Evolutionary conservation across 2,797 vertebrate species (phyloP).

Genomic region (Microctenopoma steveboyesi): DNA sequence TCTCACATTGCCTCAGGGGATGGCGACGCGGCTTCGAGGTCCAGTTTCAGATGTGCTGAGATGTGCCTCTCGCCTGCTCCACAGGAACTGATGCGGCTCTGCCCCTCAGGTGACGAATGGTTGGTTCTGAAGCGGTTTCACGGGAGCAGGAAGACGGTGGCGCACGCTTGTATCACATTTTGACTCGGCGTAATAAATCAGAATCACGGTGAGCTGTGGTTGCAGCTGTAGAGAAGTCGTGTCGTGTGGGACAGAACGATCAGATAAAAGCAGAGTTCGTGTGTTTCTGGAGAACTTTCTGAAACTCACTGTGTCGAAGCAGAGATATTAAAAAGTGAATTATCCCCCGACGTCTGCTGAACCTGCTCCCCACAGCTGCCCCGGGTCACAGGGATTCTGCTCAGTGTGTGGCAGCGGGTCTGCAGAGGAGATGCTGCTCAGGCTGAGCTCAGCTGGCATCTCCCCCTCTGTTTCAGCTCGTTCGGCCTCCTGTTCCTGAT

Average conservation of each 20-base stretch:
- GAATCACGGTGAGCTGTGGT: not conserved
- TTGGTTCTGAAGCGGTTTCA: not conserved
- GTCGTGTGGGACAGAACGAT: too few relatives aligned
- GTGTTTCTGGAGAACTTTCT: too few relatives aligned
- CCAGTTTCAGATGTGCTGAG: conserved; percentile 33
- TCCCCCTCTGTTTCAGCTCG: not conserved
- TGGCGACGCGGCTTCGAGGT: not conserved
- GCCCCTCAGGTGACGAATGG: not conserved
- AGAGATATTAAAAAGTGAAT: too few relatives aligned
- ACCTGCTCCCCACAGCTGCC: conserved; percentile 1
- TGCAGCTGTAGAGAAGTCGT: not conserved
- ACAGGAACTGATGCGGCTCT: not conserved
- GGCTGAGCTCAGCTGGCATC: conserved; percentile 12
- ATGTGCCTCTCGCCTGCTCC: not conserved
- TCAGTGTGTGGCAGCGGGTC: not conserved
- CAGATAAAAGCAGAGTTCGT: not conserved
- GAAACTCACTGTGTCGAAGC: not conserved
- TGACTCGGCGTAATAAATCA: not conserved
- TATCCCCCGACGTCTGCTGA: not conserved
- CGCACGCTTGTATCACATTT: not conserved
- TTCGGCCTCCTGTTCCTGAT: not conserved
- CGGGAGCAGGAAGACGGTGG: not conserved
- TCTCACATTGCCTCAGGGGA: not conserved
- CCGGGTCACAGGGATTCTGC: not conserved
- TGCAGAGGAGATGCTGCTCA: conserved; percentile 19